A percentile compares a stretch with the other conserved stretches of the same genome.
Conservation (phyloP, 2,113 vertebrate species). For the Pitta sordida region DNA sequence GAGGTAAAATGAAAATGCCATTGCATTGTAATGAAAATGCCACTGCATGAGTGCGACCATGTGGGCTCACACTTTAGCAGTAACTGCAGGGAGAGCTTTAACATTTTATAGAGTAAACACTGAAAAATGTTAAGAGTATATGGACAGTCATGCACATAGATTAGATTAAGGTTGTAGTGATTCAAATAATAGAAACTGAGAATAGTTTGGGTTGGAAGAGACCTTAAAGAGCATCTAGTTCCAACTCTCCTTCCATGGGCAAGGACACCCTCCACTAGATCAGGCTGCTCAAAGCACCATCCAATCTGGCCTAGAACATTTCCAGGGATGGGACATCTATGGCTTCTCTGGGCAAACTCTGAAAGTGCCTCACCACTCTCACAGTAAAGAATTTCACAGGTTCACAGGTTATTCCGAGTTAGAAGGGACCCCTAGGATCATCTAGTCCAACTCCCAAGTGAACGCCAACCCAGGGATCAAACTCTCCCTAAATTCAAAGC, state of each 20-base stretch:
- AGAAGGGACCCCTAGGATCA: no score
- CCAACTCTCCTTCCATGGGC: not conserved
- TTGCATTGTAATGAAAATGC: not conserved
- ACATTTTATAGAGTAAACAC: not conserved
- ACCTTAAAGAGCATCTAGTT: not conserved
- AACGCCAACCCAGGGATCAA: no score
- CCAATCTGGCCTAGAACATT: not conserved
- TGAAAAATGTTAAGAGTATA: not conserved
- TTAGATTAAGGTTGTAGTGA: not conserved
- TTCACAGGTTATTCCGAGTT: no score
- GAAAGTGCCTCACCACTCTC: not conserved
- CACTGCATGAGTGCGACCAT: fast-evolving
- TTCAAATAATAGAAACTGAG: not conserved
- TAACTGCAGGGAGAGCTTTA: not conserved
- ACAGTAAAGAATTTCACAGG: not conserved
- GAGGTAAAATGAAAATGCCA: not conserved
- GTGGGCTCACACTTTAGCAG: not conserved
- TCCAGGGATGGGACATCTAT: not conserved
- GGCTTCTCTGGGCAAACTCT: not conserved
- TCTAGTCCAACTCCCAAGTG: no score
- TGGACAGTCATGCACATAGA: not conserved
- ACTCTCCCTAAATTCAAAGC: not conserved
- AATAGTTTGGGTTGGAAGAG: not conserved
- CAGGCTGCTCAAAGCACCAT: not conserved
- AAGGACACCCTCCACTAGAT: not conserved